phyloP scores from a whole-genome alignment of 2,888 invertebrate species.

The Sarcophaga caerulescens region DNA sequence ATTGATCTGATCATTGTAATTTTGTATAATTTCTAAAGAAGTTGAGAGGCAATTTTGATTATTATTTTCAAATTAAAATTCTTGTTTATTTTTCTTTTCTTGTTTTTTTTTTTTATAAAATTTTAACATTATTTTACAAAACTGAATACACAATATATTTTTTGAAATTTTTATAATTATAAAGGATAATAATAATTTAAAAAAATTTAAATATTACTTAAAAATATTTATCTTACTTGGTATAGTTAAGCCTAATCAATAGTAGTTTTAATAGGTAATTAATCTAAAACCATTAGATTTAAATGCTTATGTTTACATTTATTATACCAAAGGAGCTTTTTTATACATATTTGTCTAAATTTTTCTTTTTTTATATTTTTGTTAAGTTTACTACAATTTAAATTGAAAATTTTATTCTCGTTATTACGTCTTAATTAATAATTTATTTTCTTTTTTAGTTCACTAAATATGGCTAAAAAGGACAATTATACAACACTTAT shows the following conservation, averaged over 20 bases:
- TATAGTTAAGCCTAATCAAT: slow-evolving; percentile 40
- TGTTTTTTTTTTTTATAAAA: slow-evolving; percentile 42
- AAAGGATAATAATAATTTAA: too few species aligned
- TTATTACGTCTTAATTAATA: not conserved
- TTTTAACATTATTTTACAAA: slow-evolving; percentile 48
- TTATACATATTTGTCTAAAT: not conserved
- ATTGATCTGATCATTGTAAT: too few species aligned
- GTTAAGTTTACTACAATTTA: slow-evolving; percentile 20
- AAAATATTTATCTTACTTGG: too few species aligned
- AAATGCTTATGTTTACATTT: slow-evolving; percentile 17
- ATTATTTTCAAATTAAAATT: slow-evolving; percentile 31
- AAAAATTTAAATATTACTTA: too few species aligned
- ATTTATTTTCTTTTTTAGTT: not conserved
- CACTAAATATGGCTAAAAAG: slow-evolving; percentile 29
- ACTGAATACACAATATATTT: not conserved
- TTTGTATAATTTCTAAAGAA: too few species aligned
- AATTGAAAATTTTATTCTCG: not conserved
- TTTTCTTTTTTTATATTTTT: not conserved
- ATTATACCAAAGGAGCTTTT: not conserved
- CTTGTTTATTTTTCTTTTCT: slow-evolving; percentile 11
- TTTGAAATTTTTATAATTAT: too few species aligned
- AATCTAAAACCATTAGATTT: slow-evolving; percentile 60
- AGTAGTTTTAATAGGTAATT: slow-evolving; percentile 37
- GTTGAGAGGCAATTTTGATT: not conserved
- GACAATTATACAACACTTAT: slow-evolving; percentile 61